Percentiles rank a stretch among this genome's conserved stretches.
Conservation (phyloP, 2,113 vertebrate genomes). For the Tor tambroides region DNA sequence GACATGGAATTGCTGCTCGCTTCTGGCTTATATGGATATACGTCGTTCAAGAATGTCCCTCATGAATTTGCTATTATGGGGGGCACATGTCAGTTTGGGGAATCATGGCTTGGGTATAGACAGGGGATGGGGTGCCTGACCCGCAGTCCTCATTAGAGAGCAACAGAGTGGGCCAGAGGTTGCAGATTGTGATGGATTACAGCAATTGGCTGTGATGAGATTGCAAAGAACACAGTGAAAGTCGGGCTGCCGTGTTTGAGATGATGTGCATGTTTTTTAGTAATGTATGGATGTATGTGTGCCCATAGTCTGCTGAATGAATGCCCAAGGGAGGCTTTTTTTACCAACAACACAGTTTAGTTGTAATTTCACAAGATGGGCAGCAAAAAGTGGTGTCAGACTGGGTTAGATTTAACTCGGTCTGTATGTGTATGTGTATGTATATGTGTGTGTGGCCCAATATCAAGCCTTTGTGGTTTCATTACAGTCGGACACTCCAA, state of each 20-base stretch:
- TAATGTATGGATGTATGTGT: constrained; percentile 17
- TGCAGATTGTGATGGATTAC: constrained; percentile 51
- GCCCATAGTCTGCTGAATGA: neutral
- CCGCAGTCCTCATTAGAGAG: constrained; percentile 13
- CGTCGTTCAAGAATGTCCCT: constrained; percentile 20
- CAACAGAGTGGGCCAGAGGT: constrained; percentile 41
- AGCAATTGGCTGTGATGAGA: constrained; percentile 41
- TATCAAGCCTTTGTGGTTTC: constrained; percentile 49
- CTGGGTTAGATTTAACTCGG: constrained; percentile 57
- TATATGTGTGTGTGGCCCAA: constrained; percentile 44
- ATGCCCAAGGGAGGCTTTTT: neutral
- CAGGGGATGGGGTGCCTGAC: constrained; percentile 13
- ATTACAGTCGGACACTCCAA: constrained; percentile 36
- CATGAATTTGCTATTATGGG: constrained; percentile 39
- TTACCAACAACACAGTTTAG: constrained; percentile 49
- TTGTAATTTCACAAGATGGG: constrained; percentile 54
- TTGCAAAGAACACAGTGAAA: constrained; percentile 27
- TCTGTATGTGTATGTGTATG: constrained; percentile 37
- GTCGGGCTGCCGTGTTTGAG: neutral
- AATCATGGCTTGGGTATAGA: neutral
- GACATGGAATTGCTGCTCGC: constrained; percentile 40
- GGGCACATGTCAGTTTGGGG: constrained; percentile 33
- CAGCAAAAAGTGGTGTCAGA: constrained; percentile 49
- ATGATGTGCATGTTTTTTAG: constrained; percentile 15
- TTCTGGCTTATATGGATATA: constrained; percentile 35